These are phyloP conservation scores for Acanthopleura granulata DNA, from an alignment of 2,888 invertebrate genomes.

Conservation along the genomic window DNA sequence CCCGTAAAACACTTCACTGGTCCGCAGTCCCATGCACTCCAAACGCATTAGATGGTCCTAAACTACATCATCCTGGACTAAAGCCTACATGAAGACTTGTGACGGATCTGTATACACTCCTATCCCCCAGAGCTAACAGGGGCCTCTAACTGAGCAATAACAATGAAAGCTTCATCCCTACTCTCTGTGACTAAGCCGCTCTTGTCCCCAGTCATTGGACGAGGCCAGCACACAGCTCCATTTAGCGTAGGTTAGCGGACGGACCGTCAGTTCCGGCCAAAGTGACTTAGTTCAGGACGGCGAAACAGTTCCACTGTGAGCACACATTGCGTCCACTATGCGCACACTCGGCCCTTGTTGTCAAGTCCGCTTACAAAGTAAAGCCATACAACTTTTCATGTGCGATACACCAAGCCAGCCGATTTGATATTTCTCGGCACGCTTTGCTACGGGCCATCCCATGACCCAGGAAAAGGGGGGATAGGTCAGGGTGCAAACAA, in stretches of 20 bases:
- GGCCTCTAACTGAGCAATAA: neutral
- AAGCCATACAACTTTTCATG: neutral
- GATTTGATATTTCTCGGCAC: constrained; percentile 41
- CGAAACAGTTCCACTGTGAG: no score
- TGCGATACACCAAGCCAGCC: constrained; percentile 9
- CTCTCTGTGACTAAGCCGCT: neutral
- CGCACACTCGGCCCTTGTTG: neutral
- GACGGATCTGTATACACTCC: neutral
- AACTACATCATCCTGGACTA: neutral
- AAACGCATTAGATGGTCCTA: neutral
- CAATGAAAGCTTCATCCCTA: neutral
- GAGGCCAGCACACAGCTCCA: neutral
- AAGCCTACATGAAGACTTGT: no score
- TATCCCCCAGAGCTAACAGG: constrained; percentile 1
- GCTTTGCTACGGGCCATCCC: constrained; percentile 41
- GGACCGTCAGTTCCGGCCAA: constrained; percentile 2
- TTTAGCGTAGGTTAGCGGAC: constrained; percentile 15
- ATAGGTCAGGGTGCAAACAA: neutral
- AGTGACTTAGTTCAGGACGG: neutral
- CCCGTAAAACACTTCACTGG: no score
- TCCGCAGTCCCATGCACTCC: no score
- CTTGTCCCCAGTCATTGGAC: neutral
- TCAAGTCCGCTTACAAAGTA: constrained; percentile 4
- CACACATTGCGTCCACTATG: neutral
- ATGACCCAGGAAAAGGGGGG: constrained; percentile 25